Base-by-base conservation (phyloP, 2,888 invertebrate genomes). In the Candidula unifasciata region DNA sequence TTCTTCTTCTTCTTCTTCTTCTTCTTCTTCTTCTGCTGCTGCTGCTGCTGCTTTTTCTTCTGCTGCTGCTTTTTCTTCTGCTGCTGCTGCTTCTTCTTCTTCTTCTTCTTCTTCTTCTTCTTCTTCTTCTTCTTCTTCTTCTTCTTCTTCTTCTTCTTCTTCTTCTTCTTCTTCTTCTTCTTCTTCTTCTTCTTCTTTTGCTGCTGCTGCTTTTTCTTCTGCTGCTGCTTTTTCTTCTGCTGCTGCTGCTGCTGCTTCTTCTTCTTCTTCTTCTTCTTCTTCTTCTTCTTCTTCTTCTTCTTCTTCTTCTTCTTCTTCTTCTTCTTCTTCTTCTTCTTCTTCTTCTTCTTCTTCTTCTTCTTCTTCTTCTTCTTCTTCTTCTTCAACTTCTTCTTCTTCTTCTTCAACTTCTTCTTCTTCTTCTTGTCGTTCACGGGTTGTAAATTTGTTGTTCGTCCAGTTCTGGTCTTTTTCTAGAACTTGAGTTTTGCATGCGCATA, bases 111-210 rank as follows among this genome's bases (percentile, higher is more conserved):
- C 66, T 66, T 66, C 66, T 66, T 66, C 66, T 30, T 66, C n/a
- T 66, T 30, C n/a, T 66, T 66, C n/a, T 66, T 30, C n/a, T 66
- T 66, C n/a, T 30, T 66, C n/a, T 66, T 66, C n/a, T 66, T 66
- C n/a, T 66, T 66, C n/a, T 66, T 66, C n/a, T 66, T 66, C 5
- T 66, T 13, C n/a, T 66, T 66, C 13, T 66, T 66, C 66, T 66
- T 66, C 66, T 66, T 66, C 66, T 66, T 66, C 66, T 66, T 66
- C 66, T 66, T 66, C 66, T 66, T 66, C 66, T 66, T 66, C 66
- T 66, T 66, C 66, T 66, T 66, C 66, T 66, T 66, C 66, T 66
- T 66, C 66, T 66, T 66, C 66, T 66, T 66, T 13, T 66, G 6
- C 66, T 66, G 6, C 66, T 66, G 6, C 66, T 66, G 6, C 66